Evolutionary conservation across 1,140 invertebrate genomes (phyloP).

Genomic region (Hyphantria cunea): DNA sequence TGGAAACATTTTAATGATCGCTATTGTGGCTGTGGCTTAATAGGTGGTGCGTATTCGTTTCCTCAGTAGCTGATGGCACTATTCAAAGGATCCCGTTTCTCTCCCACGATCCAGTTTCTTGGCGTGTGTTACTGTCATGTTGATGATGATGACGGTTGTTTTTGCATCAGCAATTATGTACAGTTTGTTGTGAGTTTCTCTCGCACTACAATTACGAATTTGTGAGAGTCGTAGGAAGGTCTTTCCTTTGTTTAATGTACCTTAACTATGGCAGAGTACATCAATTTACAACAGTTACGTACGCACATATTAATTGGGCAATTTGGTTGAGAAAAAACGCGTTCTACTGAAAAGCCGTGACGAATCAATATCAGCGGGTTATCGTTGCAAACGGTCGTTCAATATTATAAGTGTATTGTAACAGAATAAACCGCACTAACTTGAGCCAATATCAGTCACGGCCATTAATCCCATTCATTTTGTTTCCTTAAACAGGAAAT

Average conservation of each 20-base stretch:
- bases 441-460: conserved; percentile 27
- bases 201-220: conserved; percentile 67
- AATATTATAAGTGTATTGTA: conserved; percentile 21
- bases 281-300: conserved; percentile 49
- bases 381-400: conserved; percentile 17
- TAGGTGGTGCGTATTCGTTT: conserved; percentile 59
- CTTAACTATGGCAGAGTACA: conserved; percentile 57
- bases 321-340: conserved; percentile 35
- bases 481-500: conserved; percentile 39
- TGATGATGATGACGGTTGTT: conserved; percentile 66
- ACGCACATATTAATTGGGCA: conserved; percentile 35
- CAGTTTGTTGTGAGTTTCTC: conserved; percentile 72
- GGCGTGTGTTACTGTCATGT: conserved; percentile 67
- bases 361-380: conserved; percentile 12
- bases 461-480: conserved; percentile 24
- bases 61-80: conserved; percentile 59
- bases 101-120: conserved; percentile 76
- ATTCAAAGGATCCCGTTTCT: conserved; percentile 75
- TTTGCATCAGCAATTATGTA: conserved; percentile 76
- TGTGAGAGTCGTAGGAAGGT: conserved; percentile 62
- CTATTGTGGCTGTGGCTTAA: conserved; percentile 60
- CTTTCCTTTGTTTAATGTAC: conserved; percentile 61
- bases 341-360: conserved; percentile 7
- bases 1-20: conserved; percentile 71
- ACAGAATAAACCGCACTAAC: background rate